These are phyloP conservation scores for Megalopta genalis DNA, from an alignment of 1,140 invertebrate genomes.

Conservation along the genomic window DNA sequence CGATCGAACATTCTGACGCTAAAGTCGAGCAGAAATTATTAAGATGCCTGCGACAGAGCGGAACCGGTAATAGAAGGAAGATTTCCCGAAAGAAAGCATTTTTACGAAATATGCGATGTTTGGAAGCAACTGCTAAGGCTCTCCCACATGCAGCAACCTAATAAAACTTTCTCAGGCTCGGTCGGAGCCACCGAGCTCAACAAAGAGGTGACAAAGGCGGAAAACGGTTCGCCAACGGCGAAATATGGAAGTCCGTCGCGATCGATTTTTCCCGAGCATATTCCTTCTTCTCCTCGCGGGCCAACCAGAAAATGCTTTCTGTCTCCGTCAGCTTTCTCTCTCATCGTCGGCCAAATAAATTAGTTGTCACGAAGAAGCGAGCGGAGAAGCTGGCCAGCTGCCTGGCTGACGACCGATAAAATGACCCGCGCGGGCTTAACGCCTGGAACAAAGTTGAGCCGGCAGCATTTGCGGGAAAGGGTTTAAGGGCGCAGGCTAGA, in stretches of 20 bases:
- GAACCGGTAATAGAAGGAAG: no score
- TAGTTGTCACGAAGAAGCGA: slow-evolving; percentile 65
- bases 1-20: no score
- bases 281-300: slow-evolving; percentile 27
- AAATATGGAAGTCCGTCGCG: slow-evolving; percentile 57
- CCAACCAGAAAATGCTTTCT: background rate
- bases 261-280: slow-evolving; percentile 54
- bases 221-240: background rate
- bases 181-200: background rate
- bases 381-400: slow-evolving; percentile 52
- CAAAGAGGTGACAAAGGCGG: slow-evolving; percentile 15
- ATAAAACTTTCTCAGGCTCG: background rate
- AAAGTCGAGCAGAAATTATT: no score
- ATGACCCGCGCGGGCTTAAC: slow-evolving; percentile 61
- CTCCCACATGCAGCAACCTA: no score
- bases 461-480: slow-evolving; percentile 47
- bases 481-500: slow-evolving; percentile 18
- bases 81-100: no score
- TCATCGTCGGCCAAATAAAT: slow-evolving; percentile 63
- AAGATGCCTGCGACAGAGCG: no score
- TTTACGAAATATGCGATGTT: no score
- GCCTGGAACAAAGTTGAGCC: slow-evolving; percentile 53
- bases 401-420: slow-evolving; percentile 63
- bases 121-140: no score
- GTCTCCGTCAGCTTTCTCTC: background rate